These are phyloP conservation scores for Zaprionus inermis DNA, from an alignment of 1,140 invertebrate species.

Conservation along the genomic window DNA sequence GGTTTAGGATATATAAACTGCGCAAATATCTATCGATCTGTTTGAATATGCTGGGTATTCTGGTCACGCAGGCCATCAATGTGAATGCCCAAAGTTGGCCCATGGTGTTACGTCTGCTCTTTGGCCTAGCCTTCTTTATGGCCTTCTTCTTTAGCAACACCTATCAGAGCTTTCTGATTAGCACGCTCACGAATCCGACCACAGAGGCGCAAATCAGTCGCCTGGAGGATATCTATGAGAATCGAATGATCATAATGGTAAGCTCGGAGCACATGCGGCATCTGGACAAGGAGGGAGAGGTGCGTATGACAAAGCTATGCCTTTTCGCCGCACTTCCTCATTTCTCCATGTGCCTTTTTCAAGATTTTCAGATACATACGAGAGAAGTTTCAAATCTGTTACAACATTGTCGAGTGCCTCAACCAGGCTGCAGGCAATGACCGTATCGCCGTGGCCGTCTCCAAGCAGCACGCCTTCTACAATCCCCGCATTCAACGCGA, in stretches of 20 bases:
- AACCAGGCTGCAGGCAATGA: conserved; percentile 64
- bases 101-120: conserved; percentile 40
- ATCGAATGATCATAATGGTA: conserved; percentile 74
- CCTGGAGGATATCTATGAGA: conserved; percentile 64
- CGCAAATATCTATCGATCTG: conserved; percentile 54
- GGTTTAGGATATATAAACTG: conserved; percentile 24
- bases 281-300: conserved; percentile 76
- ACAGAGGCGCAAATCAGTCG: conserved; percentile 56
- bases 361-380: conserved; percentile 80
- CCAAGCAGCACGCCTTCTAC: conserved; percentile 75
- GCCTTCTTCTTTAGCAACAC: conserved; percentile 74
- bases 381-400: conserved; percentile 76
- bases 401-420: conserved; percentile 77
- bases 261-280: conserved; percentile 74
- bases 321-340: too few species aligned
- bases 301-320: conserved; percentile 4
- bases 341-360: not conserved
- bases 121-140: conserved; percentile 58
- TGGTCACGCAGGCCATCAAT: conserved; percentile 64
- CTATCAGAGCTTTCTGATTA: conserved; percentile 78
- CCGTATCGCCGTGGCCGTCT: conserved; percentile 70
- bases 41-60: conserved; percentile 57
- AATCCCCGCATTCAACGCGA: conserved; percentile 69
- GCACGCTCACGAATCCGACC: conserved; percentile 72
- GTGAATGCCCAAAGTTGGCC: conserved; percentile 38